Base-by-base conservation (phyloP, 1,140 invertebrate genomes). In the Drosophila suzukii region DNA sequence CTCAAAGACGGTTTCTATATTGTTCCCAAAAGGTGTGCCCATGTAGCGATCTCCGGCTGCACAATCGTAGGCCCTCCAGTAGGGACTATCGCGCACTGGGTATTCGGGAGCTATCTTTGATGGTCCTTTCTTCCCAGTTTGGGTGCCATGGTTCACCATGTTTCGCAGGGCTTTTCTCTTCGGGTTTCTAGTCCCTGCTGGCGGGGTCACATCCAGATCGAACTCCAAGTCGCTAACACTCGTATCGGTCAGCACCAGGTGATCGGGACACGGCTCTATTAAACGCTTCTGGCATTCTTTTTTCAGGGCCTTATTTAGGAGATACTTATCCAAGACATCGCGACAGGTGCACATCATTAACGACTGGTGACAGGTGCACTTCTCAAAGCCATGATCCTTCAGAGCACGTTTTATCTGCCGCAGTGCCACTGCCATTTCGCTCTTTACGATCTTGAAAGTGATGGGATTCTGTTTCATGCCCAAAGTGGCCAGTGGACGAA, bases 211-310 rank as follows among this genome's bases (percentile, higher is more conserved):
- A 50, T 84, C 57, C 2, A 92, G 49, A 44, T 92, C 78, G 32
- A 81, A 89, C 36, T 92, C 89, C 56, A 79, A 39, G 4, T 92
- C 91, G 27, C 78, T 84, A 0, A 88, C 78, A 12, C 73, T 91
- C 7, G 89, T 89, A 17, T 92, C 91, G 1, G 83, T 89, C 6
- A 92, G 67, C 2, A 84, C 55, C 3, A 92, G 55, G 0, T 54
- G 50, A 15, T 89, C 73, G 10, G 65, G 51, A 17, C 74, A 77
- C 0, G 47, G 58, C 2, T 72, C 41, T 24, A 91, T 66, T 1
- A 62, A 13, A 0, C 54, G 53, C 7, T 58, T 54, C 1, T 32
- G 43, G 15, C 80, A 81, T 44, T 85, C 79, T 27, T 75, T 75
- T 7, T 54, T 51, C 0, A 91, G 15, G 5, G 81, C 78, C 10